Evolutionary conservation across 2,888 invertebrate genomes (phyloP).

Genomic region (Uropetala carovei): DNA sequence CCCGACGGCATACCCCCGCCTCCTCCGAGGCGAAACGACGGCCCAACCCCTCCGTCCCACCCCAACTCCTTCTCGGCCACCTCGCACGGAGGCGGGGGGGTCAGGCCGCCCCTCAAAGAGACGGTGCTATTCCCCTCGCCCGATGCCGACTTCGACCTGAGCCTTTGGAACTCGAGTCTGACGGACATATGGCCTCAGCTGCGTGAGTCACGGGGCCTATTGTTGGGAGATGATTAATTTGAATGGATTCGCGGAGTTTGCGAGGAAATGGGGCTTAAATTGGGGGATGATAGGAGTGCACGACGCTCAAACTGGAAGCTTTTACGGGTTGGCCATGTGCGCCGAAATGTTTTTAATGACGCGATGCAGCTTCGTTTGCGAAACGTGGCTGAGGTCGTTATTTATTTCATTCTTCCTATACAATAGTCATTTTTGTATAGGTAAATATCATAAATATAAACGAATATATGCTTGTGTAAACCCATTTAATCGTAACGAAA

Average conservation of each 20-base stretch:
- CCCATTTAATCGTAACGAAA: too few species aligned
- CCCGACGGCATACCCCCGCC: conserved; percentile 78
- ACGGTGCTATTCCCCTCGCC: conserved; percentile 82
- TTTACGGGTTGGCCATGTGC: too few species aligned
- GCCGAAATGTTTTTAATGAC: too few species aligned
- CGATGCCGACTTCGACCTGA: conserved; percentile 83
- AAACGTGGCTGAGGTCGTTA: too few species aligned
- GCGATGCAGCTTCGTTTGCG: too few species aligned
- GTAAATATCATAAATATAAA: too few species aligned
- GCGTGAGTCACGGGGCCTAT: conserved; percentile 78
- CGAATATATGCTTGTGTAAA: too few species aligned
- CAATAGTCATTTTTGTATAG: too few species aligned
- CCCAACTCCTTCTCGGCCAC: conserved; percentile 71
- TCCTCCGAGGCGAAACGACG: conserved; percentile 71
- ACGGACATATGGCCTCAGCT: conserved; percentile 90
- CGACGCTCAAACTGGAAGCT: conserved; percentile 32
- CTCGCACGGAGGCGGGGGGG: conserved; percentile 70
- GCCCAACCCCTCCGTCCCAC: conserved; percentile 74
- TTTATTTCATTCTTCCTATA: too few species aligned
- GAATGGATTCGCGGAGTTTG: too few species aligned
- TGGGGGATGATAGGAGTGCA: neutral
- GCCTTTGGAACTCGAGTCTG: conserved; percentile 87
- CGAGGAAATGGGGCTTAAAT: too few species aligned
- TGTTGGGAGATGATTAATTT: neutral
- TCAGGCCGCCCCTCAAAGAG: conserved; percentile 78